Percentiles rank a stretch among this genome's conserved stretches.
These are phyloP conservation scores for Sogatella furcifera DNA, from an alignment of 1,140 invertebrate genomes.

Conservation along the genomic window DNA sequence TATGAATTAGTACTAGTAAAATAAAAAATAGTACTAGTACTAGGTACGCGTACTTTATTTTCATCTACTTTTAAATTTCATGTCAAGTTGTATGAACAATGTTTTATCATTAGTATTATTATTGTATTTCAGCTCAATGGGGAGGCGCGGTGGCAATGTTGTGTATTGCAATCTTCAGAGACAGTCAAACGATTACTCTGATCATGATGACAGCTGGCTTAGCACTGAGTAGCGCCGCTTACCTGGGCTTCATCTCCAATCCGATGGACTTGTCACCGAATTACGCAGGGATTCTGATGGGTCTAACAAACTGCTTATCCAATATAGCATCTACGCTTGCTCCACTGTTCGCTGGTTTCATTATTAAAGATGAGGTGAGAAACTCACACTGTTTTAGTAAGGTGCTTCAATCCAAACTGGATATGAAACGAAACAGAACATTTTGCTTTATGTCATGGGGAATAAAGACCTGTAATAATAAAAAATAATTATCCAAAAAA, in stretches of 20 bases:
- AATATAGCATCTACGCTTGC: slow-evolving; percentile 60
- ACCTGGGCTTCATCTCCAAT: slow-evolving; percentile 43
- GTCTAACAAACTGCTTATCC: slow-evolving; percentile 61
- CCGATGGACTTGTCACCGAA: slow-evolving; percentile 64
- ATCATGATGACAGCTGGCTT: neutral
- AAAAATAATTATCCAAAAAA: too few relatives aligned
- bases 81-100: too few relatives aligned
- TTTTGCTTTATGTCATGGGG: too few relatives aligned
- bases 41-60: too few relatives aligned
- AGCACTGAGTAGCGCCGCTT: slow-evolving; percentile 48
- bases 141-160: neutral
- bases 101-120: too few relatives aligned
- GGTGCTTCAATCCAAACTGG: too few relatives aligned
- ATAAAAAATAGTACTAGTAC: too few relatives aligned
- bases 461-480: too few relatives aligned
- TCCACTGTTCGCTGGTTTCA: slow-evolving; percentile 42
- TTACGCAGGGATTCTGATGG: slow-evolving; percentile 58
- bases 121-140: neutral
- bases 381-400: too few relatives aligned
- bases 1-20: too few relatives aligned
- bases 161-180: neutral
- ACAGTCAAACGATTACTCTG: neutral
- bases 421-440: too few relatives aligned
- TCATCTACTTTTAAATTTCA: too few relatives aligned
- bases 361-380: slow-evolving; percentile 30